Conservation (phyloP, 2,113 vertebrate genomes). For the Naja naja region DNA sequence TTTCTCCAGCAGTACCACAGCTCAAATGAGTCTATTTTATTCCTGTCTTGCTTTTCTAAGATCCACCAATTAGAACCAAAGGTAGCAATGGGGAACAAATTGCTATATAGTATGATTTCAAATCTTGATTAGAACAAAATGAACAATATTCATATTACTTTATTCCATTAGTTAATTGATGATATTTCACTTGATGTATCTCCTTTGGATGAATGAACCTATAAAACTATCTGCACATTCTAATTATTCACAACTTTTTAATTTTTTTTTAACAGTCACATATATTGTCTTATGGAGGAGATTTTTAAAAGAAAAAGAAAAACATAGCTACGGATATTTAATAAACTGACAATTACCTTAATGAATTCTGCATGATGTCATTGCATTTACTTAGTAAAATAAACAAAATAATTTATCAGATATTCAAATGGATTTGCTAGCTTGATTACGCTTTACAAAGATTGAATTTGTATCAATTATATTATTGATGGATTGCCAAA, state of each 20-base stretch:
- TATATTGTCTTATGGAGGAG: not conserved
- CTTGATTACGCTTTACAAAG: not conserved
- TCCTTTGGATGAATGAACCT: not conserved
- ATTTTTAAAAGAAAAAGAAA: not conserved
- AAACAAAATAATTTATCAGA: not conserved
- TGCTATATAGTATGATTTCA: not conserved
- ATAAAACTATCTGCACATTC: not conserved
- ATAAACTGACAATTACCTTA: not conserved
- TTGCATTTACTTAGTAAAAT: not conserved
- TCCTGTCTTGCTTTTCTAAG: not conserved
- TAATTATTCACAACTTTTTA: not conserved
- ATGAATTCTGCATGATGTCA: not conserved
- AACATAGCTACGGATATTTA: not conserved
- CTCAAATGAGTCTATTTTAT: not conserved
- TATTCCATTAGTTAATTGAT: not conserved
- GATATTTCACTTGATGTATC: not conserved
- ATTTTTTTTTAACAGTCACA: not conserved
- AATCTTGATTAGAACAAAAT: not conserved
- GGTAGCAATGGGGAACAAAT: not conserved
- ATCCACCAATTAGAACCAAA: not conserved
- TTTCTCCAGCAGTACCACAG: not conserved
- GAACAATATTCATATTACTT: not conserved
- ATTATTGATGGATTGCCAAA: not conserved
- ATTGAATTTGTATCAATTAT: not conserved
- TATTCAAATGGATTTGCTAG: not conserved